phyloP scores from a whole-genome alignment of 2,888 invertebrate genomes.

The Gasteruption jaculator region DNA sequence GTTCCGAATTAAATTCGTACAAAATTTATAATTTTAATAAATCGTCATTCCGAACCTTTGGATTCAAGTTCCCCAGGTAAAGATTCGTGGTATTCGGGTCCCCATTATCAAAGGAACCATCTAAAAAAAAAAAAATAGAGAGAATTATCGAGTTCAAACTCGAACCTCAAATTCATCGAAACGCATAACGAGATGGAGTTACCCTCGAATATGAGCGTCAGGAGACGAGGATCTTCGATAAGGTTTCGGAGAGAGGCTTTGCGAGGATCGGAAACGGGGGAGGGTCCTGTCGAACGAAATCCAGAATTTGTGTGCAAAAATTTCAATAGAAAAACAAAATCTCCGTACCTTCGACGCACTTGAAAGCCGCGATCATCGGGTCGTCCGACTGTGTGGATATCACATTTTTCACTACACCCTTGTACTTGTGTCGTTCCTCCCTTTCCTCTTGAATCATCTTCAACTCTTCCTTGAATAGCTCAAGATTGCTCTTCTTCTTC shows the following conservation, averaged over 20 bases:
- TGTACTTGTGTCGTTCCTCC: constrained; percentile 90
- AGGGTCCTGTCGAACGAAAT: too few relatives aligned
- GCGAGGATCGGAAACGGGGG: constrained; percentile 34
- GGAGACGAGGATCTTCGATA: constrained; percentile 38
- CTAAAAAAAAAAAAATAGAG: constrained; percentile 37
- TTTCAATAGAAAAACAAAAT: background rate
- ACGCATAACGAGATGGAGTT: constrained; percentile 20
- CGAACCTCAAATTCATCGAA: too few relatives aligned
- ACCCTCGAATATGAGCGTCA: constrained; percentile 41
- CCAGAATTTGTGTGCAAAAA: constrained; percentile 6
- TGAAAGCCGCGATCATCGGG: constrained; percentile 46
- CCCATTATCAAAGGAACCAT: constrained; percentile 88
- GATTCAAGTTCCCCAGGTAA: constrained; percentile 95
- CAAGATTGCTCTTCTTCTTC: constrained; percentile 95
- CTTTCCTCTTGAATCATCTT: constrained; percentile 97
- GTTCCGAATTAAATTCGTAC: background rate
- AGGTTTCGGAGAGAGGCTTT: constrained; percentile 35
- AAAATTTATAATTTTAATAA: background rate
- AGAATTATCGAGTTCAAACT: too few relatives aligned
- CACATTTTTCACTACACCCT: constrained; percentile 63
- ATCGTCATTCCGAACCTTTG: constrained; percentile 66
- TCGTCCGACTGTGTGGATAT: constrained; percentile 43
- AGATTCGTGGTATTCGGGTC: constrained; percentile 98
- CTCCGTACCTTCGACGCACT: constrained; percentile 44
- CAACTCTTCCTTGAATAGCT: constrained; percentile 96